These are phyloP conservation scores for Hemiscyllium ocellatum DNA, from an alignment of 2,113 vertebrate species.

Conservation along the genomic window DNA sequence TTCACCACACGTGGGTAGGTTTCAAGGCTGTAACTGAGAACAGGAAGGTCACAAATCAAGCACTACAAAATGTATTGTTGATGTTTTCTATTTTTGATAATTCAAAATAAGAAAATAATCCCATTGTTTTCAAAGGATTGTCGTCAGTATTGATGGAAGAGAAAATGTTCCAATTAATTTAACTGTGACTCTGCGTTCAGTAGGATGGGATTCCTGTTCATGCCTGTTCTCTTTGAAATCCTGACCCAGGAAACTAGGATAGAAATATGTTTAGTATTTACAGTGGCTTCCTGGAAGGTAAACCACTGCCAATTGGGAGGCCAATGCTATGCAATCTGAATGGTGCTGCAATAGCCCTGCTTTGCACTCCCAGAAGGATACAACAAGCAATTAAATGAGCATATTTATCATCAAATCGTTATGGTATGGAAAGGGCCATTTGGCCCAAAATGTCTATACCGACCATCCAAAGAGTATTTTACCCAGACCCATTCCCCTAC, in stretches of 20 bases:
- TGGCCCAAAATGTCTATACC: too few species aligned
- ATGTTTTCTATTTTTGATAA: not conserved
- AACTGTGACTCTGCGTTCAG: not conserved
- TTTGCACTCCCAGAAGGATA: not conserved
- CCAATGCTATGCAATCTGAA: not conserved
- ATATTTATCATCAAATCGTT: too few species aligned
- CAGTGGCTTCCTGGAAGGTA: not conserved
- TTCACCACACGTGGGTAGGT: not conserved
- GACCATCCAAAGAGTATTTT: too few species aligned
- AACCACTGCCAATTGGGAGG: not conserved
- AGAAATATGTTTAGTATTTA: not conserved
- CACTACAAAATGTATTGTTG: not conserved
- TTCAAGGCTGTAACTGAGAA: not conserved
- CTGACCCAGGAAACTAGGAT: not conserved
- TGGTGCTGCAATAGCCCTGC: not conserved
- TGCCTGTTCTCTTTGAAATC: not conserved
- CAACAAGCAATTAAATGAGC: not conserved
- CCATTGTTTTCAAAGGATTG: not conserved
- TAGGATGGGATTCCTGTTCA: not conserved
- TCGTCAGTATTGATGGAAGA: not conserved
- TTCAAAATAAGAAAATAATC: not conserved
- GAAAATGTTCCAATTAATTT: not conserved
- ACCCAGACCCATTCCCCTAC: too few species aligned
- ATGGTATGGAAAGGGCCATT: not conserved
- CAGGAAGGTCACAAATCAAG: not conserved